A percentile compares a stretch with the other conserved stretches of the same genome.
Evolutionary conservation across 2,113 vertebrate genomes (phyloP).

Genomic region (Podocnemis expansa): DNA sequence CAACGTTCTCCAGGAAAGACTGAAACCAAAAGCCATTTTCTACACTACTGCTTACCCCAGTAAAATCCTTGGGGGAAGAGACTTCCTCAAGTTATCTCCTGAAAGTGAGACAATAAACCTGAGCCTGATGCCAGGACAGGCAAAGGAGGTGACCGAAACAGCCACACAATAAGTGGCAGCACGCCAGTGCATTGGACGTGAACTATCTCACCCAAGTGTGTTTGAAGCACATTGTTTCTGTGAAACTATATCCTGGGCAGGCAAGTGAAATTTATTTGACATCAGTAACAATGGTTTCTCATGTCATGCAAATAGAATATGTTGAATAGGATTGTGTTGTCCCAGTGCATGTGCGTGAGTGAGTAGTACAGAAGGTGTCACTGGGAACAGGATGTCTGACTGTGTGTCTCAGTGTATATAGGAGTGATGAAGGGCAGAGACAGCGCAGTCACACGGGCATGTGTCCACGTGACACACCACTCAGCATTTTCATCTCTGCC

Average conservation of each 20-base stretch:
- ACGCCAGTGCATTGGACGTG: not conserved
- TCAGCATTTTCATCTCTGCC: accelerated
- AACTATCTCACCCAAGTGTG: conserved; percentile 34
- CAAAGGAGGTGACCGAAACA: not conserved
- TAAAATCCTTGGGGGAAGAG: not conserved
- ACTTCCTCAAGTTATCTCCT: not conserved
- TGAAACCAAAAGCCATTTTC: conserved; percentile 29
- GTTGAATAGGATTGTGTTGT: not conserved
- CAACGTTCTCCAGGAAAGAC: not conserved
- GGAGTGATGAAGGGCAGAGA: accelerated
- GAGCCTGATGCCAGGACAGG: not conserved
- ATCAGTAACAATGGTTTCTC: accelerated
- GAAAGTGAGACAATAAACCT: not conserved
- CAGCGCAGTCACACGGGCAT: not conserved
- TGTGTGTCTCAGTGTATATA: accelerated
- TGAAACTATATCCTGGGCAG: conserved; percentile 24
- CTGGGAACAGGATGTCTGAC: accelerated
- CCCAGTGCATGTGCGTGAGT: accelerated
- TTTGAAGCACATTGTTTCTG: not conserved
- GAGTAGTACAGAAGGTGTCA: accelerated
- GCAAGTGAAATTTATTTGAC: not conserved
- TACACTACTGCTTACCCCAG: not conserved
- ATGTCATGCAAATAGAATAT: accelerated
- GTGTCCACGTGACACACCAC: not conserved
- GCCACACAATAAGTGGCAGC: conserved; percentile 47